phyloP scores from a whole-genome alignment of 2,113 vertebrate genomes.

The Siniperca knerii region DNA sequence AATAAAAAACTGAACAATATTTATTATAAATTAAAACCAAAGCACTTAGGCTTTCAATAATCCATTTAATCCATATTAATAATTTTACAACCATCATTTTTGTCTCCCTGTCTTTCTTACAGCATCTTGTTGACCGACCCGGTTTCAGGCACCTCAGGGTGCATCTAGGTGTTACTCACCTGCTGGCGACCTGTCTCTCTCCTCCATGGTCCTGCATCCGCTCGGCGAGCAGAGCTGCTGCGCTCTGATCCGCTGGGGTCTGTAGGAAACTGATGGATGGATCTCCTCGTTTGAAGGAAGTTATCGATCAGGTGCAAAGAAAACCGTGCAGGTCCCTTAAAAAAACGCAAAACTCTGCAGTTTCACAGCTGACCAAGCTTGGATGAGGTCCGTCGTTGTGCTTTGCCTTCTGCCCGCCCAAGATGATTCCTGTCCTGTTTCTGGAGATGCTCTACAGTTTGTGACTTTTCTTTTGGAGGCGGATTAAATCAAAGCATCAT shows the following conservation, averaged over 20 bases:
- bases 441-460: conserved; percentile 42
- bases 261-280: neutral
- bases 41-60: neutral
- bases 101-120: neutral
- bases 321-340: neutral
- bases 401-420: conserved; percentile 9
- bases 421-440: conserved; percentile 28
- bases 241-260: conserved; percentile 50
- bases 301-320: conserved; percentile 5
- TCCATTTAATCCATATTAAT: neutral
- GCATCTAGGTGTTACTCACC: conserved; percentile 71
- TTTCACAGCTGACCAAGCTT: neutral
- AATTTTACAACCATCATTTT: neutral
- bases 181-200: conserved; percentile 85
- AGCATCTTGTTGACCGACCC: conserved; percentile 20
- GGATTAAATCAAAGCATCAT: conserved; percentile 54
- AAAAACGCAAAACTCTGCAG: neutral
- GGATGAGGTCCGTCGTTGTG: conserved; percentile 18
- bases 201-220: conserved; percentile 86
- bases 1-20: neutral
- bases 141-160: conserved; percentile 42
- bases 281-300: conserved; percentile 21
- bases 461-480: conserved; percentile 52
- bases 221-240: conserved; percentile 65
- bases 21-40: neutral